Evolutionary conservation across 2,113 vertebrate species (phyloP).

Genomic region (Otocyon megalotis): DNA sequence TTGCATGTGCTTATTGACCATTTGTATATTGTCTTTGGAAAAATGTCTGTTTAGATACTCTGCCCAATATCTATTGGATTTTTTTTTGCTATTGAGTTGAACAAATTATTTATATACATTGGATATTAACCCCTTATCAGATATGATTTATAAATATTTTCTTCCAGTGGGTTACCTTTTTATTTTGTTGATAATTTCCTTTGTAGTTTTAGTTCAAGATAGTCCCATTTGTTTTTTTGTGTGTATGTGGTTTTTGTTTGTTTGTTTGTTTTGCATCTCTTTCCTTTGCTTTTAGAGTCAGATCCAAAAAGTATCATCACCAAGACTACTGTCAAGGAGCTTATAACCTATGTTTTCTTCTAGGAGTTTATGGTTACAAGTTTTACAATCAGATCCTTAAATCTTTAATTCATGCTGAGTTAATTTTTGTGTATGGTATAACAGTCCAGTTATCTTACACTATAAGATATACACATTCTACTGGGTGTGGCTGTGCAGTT

Average conservation of each 20-base stretch:
- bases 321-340: not conserved
- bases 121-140: not conserved
- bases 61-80: not conserved
- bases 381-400: not conserved
- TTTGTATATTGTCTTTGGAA: not conserved
- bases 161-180: not conserved
- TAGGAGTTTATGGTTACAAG: not conserved
- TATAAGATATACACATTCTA: not conserved
- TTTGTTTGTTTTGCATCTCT: not conserved
- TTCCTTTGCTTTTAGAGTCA: not conserved
- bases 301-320: not conserved
- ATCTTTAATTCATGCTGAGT: not conserved
- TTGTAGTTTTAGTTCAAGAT: not conserved
- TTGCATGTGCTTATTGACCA: not conserved
- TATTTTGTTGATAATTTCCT: not conserved
- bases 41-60: not conserved
- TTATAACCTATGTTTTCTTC: not conserved
- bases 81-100: not conserved
- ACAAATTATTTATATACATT: not conserved
- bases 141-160: not conserved
- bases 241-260: too few species aligned
- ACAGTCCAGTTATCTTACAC: not conserved
- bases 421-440: not conserved
- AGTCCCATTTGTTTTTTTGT: not conserved
- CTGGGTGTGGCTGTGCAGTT: not conserved